Conservation (phyloP, 2,888 invertebrate species). For the Xestia sexstrigata region DNA sequence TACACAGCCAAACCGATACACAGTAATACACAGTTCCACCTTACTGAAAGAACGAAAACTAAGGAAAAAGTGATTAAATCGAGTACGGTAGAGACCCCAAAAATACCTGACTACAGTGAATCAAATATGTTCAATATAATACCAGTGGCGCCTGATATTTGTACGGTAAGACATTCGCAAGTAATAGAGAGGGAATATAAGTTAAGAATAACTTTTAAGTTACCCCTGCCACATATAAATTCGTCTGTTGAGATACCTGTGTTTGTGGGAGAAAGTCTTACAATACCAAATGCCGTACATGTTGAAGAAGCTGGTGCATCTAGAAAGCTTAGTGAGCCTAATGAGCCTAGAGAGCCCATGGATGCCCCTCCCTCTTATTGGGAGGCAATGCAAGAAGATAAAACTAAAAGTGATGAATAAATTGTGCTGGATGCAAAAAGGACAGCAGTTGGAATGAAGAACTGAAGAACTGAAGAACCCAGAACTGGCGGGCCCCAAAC, state of each 20-base stretch:
- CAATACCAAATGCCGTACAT: neutral
- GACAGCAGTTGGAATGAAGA: neutral
- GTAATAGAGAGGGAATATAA: constrained; percentile 46
- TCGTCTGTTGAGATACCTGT: constrained; percentile 45
- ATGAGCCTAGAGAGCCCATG: too few relatives aligned
- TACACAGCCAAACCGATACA: constrained; percentile 6
- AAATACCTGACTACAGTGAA: constrained; percentile 36
- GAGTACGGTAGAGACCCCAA: constrained; percentile 33
- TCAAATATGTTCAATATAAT: constrained; percentile 46
- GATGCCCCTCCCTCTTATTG: constrained; percentile 34
- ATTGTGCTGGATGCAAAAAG: neutral
- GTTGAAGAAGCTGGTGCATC: neutral
- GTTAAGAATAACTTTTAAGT: constrained; percentile 43
- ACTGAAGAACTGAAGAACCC: too few relatives aligned
- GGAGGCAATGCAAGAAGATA: constrained; percentile 40
- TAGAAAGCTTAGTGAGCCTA: neutral
- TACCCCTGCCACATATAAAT: constrained; percentile 55
- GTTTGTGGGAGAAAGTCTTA: constrained; percentile 45
- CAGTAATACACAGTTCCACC: neutral
- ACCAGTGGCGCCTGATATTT: constrained; percentile 27
- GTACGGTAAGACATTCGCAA: constrained; percentile 50
- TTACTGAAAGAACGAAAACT: too few relatives aligned
- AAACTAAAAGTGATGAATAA: neutral
- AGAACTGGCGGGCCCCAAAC: neutral
- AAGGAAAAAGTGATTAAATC: constrained; percentile 18